phyloP scores from a whole-genome alignment of 2,797 vertebrate species.

The Sebastes reedi region DNA sequence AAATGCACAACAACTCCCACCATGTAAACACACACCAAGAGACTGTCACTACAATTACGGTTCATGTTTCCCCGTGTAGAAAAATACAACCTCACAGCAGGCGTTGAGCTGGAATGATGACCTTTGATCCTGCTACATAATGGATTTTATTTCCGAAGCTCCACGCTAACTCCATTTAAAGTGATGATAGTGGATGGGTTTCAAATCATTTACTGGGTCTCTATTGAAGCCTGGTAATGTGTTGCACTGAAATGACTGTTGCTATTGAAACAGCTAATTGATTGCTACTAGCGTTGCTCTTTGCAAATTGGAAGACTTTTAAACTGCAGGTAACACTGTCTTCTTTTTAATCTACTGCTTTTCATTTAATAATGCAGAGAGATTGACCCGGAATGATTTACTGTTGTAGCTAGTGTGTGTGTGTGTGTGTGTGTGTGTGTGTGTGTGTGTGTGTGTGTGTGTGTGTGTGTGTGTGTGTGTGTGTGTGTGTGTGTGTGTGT shows the following conservation, averaged over 20 bases:
- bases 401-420: not conserved
- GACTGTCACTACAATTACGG: not conserved
- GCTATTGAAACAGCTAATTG: slow-evolving; percentile 2
- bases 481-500: not conserved
- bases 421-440: not conserved
- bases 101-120: not conserved
- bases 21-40: slow-evolving; percentile 4
- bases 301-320: slow-evolving; percentile 10
- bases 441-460: not conserved
- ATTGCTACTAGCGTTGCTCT: not conserved
- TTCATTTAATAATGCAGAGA: slow-evolving; percentile 6
- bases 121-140: slow-evolving; percentile 9
- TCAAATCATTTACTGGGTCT: slow-evolving; percentile 21
- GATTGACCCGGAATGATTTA: not conserved
- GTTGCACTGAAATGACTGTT: slow-evolving; percentile 1
- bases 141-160: slow-evolving; percentile 9
- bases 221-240: slow-evolving; percentile 12
- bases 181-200: slow-evolving; percentile 22
- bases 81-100: not conserved
- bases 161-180: slow-evolving; percentile 1
- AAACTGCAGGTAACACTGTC: not conserved
- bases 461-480: not conserved
- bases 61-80: not conserved
- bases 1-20: slow-evolving; percentile 2
- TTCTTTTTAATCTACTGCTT: not conserved